Base-by-base conservation (phyloP, 1,140 invertebrate genomes). In the Conopomorpha cramerella region DNA sequence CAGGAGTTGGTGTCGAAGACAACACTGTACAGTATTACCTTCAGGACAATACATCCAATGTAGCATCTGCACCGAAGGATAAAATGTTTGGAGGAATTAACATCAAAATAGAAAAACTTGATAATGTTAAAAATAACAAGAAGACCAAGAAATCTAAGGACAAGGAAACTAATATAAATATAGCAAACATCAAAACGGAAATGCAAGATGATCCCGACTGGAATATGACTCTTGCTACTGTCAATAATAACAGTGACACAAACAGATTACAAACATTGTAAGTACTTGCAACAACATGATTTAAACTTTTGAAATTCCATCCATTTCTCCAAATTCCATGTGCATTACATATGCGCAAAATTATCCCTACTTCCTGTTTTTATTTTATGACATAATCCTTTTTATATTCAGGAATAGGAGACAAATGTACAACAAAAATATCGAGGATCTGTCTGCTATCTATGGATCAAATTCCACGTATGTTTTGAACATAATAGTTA, bases 181-280 rank as follows among this genome's bases (percentile, higher is more conserved):
- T 78, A 34, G 58, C 56, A 36, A 61, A 70, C 31, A 78, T 79
- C 19, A 79, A 79, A 56, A 73, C 73, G 41, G 77, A 79, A 50
- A 52, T 78, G 10, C 56, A 78, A 30, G 72, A 77, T 49, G 68
- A 74, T 35, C 46, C 63, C 38, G 70, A 77, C 38, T 73, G 64
- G 71, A 71, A 56, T 36, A 78, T 76, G 76, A 57, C 68, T 29
- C 41, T 79, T 19, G 74, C 73, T 12, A 76, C 65, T 12, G 54
- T 78, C 7, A 60, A 71, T 26, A 71, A 65, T 39, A 70, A 58
- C 23, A 32, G 51, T 34, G 59, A 64, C 38, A 38, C 67, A 2
- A 70, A 70, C 37, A 64, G 63, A 40, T 59, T 41, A 18, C 39
- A 48, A 55, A 46, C 77, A 62, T 36, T 47, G 55, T 38, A 58